These are phyloP conservation scores for Lerema accius DNA, from an alignment of 1,140 invertebrate species.

Conservation along the genomic window DNA sequence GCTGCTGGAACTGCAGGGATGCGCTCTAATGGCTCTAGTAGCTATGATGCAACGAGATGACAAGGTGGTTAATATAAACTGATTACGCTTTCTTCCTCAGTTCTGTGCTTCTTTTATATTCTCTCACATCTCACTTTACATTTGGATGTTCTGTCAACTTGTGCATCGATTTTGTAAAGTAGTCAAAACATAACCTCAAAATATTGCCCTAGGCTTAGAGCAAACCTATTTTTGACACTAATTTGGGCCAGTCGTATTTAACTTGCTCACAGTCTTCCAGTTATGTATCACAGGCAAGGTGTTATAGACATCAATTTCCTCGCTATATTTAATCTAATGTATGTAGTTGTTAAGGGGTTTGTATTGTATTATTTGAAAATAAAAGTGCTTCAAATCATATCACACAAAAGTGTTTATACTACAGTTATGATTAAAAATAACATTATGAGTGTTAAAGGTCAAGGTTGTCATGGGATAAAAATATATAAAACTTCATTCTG, in stretches of 20 bases:
- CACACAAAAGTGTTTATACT: no score
- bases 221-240: conserved; percentile 22
- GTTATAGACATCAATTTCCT: background rate
- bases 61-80: conserved; percentile 65
- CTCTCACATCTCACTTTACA: conserved; percentile 3
- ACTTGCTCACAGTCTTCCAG: background rate
- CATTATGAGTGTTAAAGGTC: no score
- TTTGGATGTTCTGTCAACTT: conserved; percentile 1
- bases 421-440: no score
- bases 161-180: background rate
- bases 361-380: background rate
- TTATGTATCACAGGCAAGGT: background rate
- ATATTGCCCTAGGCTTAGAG: conserved; percentile 8
- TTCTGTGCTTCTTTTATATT: conserved; percentile 42
- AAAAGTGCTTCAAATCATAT: background rate
- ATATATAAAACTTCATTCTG: no score
- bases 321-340: background rate
- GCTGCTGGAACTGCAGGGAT: conserved; percentile 71
- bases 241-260: conserved; percentile 8
- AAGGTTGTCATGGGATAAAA: no score
- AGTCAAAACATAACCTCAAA: conserved; percentile 35
- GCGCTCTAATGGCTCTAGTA: conserved; percentile 49
- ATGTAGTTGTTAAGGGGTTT: background rate
- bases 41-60: conserved; percentile 79
- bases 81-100: conserved; percentile 44